Percentiles rank a stretch among this genome's conserved stretches.
Evolutionary conservation across 2,113 vertebrate species (phyloP).

Genomic region (Eublepharis macularius): DNA sequence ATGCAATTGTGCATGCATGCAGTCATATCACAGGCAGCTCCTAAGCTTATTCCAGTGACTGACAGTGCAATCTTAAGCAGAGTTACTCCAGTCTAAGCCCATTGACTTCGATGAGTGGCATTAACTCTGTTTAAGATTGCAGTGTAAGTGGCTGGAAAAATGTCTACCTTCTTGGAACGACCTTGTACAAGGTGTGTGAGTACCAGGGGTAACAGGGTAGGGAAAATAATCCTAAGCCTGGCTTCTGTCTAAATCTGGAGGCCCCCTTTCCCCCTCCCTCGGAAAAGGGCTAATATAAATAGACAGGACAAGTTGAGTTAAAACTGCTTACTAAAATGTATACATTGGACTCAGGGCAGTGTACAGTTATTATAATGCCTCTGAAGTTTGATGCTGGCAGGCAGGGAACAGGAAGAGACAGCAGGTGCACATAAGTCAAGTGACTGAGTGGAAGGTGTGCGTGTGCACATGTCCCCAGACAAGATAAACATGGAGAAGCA

Average conservation of each 20-base stretch:
- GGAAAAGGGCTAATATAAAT: slow-evolving; percentile 16
- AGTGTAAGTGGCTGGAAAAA: neutral
- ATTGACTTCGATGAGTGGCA: too few species aligned
- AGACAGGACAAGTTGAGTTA: slow-evolving; percentile 17
- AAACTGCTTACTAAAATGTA: slow-evolving; percentile 21
- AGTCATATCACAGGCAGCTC: neutral
- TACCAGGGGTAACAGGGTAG: neutral
- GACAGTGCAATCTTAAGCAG: neutral
- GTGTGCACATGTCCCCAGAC: neutral
- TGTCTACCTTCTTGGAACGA: neutral
- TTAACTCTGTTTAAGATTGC: too few species aligned
- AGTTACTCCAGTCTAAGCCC: too few species aligned
- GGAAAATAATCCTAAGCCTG: neutral
- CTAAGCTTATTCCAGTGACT: neutral
- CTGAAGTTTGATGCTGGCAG: neutral
- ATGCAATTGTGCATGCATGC: too few species aligned
- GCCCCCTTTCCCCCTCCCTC: neutral
- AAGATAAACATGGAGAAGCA: neutral
- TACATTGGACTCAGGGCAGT: slow-evolving; percentile 15
- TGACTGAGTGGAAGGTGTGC: neutral
- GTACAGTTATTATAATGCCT: neutral
- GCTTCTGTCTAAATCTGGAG: slow-evolving; percentile 9
- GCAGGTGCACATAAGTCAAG: neutral
- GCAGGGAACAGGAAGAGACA: neutral
- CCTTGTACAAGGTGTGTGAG: neutral